Evolutionary conservation across 2,113 vertebrate species (phyloP).

Genomic region (Tragelaphus imberbis): DNA sequence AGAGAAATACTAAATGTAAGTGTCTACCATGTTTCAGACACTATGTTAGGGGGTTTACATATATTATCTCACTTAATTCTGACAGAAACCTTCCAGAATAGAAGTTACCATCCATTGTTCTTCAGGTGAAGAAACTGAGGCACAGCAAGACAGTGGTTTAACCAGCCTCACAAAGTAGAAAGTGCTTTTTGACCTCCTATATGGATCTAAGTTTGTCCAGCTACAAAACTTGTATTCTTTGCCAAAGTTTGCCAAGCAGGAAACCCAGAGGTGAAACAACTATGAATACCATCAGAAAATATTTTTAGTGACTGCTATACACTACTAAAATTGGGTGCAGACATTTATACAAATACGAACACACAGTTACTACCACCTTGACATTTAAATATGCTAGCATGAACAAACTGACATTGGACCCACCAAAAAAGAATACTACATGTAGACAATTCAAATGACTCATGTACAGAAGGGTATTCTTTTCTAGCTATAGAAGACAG

Average conservation of each 20-base stretch:
- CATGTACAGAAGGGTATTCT: background rate
- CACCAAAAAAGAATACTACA: background rate
- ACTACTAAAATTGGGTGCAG: background rate
- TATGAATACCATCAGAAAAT: background rate
- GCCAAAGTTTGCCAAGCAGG: background rate
- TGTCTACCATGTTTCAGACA: background rate
- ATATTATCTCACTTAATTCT: background rate
- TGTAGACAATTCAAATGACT: conserved; percentile 35
- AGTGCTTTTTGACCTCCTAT: background rate
- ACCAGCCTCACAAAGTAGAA: background rate
- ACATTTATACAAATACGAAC: conserved; percentile 12
- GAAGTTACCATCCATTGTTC: background rate
- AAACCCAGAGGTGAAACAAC: background rate
- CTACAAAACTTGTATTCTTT: background rate
- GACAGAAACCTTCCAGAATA: background rate
- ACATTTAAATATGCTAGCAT: conserved; percentile 42
- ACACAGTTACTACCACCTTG: conserved; percentile 17
- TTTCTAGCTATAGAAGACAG: background rate
- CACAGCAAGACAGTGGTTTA: background rate
- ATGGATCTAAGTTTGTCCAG: background rate
- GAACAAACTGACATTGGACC: conserved; percentile 18
- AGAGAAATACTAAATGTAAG: background rate
- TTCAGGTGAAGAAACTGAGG: conserved; percentile 24
- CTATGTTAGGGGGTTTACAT: background rate
- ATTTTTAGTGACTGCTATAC: conserved; percentile 2